Evolutionary conservation across 2,888 invertebrate species (phyloP).

Genomic region (Hanleya hanleyi): DNA sequence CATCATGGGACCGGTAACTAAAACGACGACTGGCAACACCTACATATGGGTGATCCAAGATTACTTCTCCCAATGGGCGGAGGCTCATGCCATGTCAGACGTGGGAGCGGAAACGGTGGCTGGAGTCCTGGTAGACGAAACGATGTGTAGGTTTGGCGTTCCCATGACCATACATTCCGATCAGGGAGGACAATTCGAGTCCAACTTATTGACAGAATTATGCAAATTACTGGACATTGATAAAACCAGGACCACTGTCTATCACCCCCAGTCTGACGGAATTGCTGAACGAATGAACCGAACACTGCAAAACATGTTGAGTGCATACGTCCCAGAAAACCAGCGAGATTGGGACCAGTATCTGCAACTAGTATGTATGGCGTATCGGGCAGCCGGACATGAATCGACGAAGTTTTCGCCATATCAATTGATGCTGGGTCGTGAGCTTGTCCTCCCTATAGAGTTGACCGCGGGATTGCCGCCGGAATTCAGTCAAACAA

Average conservation of each 20-base stretch:
- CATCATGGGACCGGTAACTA: slow-evolving; percentile 38
- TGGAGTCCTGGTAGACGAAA: slow-evolving; percentile 35
- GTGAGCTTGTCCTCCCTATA: too few relatives aligned
- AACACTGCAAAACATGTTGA: slow-evolving; percentile 32
- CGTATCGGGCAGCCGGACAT: slow-evolving; percentile 33
- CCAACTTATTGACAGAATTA: slow-evolving; percentile 29
- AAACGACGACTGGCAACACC: slow-evolving; percentile 31
- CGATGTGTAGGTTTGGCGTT: slow-evolving; percentile 32
- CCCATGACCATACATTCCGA: slow-evolving; percentile 37
- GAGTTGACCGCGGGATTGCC: too few relatives aligned
- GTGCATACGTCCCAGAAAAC: slow-evolving; percentile 21
- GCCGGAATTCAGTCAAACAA: neutral
- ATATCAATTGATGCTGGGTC: slow-evolving; percentile 33
- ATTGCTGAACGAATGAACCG: slow-evolving; percentile 12
- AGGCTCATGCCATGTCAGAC: slow-evolving; percentile 14
- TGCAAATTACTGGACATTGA: slow-evolving; percentile 35
- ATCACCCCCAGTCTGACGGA: slow-evolving; percentile 36
- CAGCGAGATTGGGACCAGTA: slow-evolving; percentile 40
- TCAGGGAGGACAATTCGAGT: slow-evolving; percentile 44
- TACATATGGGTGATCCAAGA: slow-evolving; percentile 42
- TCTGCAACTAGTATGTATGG: slow-evolving; percentile 32
- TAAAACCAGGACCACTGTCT: slow-evolving; percentile 40
- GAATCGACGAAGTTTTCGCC: slow-evolving; percentile 35
- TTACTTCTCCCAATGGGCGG: slow-evolving; percentile 43
- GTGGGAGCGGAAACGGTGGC: slow-evolving; percentile 38